Evolutionary conservation across 2,888 invertebrate genomes (phyloP), one percentile per base, ranked within the genome.

Genomic region (Ormyrus pomaceus): DNA sequence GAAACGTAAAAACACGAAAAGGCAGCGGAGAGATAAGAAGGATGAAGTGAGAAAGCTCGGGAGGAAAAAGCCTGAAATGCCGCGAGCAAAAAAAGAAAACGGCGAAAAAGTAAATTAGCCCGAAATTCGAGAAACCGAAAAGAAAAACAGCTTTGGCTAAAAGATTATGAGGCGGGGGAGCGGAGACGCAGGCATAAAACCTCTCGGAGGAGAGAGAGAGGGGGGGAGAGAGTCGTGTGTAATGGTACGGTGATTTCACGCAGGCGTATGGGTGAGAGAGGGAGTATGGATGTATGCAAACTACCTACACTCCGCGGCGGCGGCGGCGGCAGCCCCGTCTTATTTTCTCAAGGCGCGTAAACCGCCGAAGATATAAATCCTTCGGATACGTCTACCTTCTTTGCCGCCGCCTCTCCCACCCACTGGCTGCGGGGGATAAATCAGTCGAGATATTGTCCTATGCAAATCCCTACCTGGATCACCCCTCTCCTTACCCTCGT

Each of bases 391-490:
- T 84, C 83, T 82, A 80, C 77, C 82, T 80, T 80, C 80, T 77
- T 65, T 70, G 75, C 53, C 80, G 65, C 5, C 11, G 59, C 11
- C 10, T 5, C 58, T 46, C 11, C 48, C 34, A 13, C n/a, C 65
- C 56, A 68, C 59, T 34, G 34, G 78, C 81, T 83, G 81, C 50
- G 82, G 83, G 79, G 86, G 83, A 87, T 88, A 87, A 87, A 87
- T 88, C 86, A 86, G 87, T 84, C 85, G 84, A 86, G 86, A 88
- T 88, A 87, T 88, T 87, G 88, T 88, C 86, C 85, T 85, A 86
- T 86, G 88, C 85, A 88, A 88, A 88, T 88, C 85, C 87, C 81
- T 81, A 80, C 77, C 80, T 79, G 83, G 82, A 80, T 75, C 19
- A 10, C 13, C 50, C n/a, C 69, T 56, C 46, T 13, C 10, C 13